Evolutionary conservation across 2,888 invertebrate genomes (phyloP), one percentile per base, ranked within the genome.

Genomic region (Miltochrista miniata): DNA sequence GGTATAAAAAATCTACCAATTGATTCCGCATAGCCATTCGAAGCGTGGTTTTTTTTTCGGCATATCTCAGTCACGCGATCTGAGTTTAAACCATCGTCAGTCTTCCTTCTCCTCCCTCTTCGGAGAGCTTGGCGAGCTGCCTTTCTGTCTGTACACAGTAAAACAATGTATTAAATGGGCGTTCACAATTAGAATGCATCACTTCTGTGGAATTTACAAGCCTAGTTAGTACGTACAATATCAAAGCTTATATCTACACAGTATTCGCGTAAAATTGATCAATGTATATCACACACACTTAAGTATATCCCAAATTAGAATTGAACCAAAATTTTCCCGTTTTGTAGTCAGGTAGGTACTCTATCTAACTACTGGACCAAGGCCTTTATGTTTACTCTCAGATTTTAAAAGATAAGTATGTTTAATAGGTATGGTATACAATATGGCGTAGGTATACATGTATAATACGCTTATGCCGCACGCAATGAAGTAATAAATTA

Each of bases 11-110:
- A 68, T 62, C 67, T 70, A 73, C 66, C 56, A 64, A 69, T 79
- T 74, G 78, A 79, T 79, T 61, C 51, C 63, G 40, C 70, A 76
- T 58, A 77, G 56, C 75, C 76, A 72, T 45, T 52, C 55, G 29
- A 67, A 54, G 47, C 54, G 63, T 56, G 64, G 59, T 61, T 68
- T 24, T 24, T 24, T 70, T 48, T 55, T 63, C 10, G 48, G 49
- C 54, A 11, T 18, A 12, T 40, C 48, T 79, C 79, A 79, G 47
- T 71, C 65, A 43, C 58, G 64, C 57, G 66, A 42, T 18, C 50
- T 48, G 54, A 59, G 61, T 61, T 70, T 65, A 11, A 62, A 63
- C 12, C 55, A 50, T 29, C 47, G 77, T 74, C 76, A 78, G 49
- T 72, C 74, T 11, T 51, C 48, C 55, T 69, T 71, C 50, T 69